These are phyloP conservation scores for Microtus richardsoni DNA, from an alignment of 2,113 vertebrate species.

Conservation along the genomic window DNA sequence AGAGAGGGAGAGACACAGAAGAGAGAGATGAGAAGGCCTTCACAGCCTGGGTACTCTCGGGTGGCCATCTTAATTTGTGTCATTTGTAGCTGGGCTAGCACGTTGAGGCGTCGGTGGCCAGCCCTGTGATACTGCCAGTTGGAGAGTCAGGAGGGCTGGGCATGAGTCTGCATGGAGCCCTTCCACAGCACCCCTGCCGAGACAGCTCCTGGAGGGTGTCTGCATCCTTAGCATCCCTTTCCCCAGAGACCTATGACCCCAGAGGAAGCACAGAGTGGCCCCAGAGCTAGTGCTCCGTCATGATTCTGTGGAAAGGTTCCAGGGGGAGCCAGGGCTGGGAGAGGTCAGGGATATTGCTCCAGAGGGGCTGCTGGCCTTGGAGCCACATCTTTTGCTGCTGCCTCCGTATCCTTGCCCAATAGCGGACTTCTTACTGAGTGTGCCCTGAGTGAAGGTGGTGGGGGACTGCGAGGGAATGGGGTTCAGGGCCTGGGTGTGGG, in stretches of 20 bases:
- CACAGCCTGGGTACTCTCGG: neutral
- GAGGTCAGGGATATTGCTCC: neutral
- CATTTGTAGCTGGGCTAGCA: neutral
- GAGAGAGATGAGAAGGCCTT: neutral
- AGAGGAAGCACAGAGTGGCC: neutral
- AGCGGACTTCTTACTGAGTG: neutral
- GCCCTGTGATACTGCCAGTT: neutral
- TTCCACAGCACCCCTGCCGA: neutral
- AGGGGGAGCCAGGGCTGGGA: neutral
- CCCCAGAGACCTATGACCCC: neutral
- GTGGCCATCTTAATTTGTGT: neutral
- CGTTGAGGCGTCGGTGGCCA: neutral
- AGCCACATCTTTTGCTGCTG: neutral
- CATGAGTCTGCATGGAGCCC: fast-evolving
- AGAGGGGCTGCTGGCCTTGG: neutral
- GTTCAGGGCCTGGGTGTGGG: neutral
- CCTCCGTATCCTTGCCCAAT: neutral
- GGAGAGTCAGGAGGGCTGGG: neutral
- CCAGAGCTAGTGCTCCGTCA: neutral
- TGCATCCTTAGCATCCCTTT: fast-evolving
- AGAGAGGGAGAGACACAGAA: no score
- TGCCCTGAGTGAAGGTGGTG: neutral
- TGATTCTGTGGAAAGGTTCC: neutral
- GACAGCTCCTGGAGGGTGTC: neutral
- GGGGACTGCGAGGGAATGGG: neutral